phyloP scores from a whole-genome alignment of 2,797 vertebrate species.

The Alca torda region DNA sequence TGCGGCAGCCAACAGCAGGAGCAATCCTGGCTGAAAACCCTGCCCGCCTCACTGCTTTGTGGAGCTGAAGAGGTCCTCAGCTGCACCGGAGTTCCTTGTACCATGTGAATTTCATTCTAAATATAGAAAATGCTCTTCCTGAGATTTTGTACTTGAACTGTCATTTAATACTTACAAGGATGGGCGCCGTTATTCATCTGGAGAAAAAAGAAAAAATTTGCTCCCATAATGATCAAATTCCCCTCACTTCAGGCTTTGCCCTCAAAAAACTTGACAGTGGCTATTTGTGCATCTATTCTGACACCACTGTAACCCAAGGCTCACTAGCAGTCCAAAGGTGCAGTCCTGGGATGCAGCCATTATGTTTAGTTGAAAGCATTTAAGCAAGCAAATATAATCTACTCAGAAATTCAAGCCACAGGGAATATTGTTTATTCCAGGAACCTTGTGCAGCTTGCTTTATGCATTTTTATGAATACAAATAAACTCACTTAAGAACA shows the following conservation, averaged over 20 bases:
- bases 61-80: not conserved
- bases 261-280: not conserved
- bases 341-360: not conserved
- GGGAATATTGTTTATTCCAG: not conserved
- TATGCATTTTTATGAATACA: not conserved
- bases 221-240: not conserved
- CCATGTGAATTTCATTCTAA: not conserved
- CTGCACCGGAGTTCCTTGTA: not conserved
- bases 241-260: not conserved
- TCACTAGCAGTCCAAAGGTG: not conserved
- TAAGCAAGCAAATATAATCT: not conserved
- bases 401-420: not conserved
- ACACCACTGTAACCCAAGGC: not conserved
- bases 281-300: not conserved
- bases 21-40: not conserved
- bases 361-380: not conserved
- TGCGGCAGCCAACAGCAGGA: not conserved
- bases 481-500: not conserved
- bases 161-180: not conserved
- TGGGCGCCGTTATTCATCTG: not conserved
- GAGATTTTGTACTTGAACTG: slow-evolving; percentile 32
- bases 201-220: not conserved
- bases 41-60: not conserved
- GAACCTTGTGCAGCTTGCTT: not conserved
- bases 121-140: slow-evolving; percentile 15